Evolutionary conservation across 2,888 invertebrate species (phyloP), one percentile per base, ranked within the genome.

Genomic region (Ptilodon capucinus): DNA sequence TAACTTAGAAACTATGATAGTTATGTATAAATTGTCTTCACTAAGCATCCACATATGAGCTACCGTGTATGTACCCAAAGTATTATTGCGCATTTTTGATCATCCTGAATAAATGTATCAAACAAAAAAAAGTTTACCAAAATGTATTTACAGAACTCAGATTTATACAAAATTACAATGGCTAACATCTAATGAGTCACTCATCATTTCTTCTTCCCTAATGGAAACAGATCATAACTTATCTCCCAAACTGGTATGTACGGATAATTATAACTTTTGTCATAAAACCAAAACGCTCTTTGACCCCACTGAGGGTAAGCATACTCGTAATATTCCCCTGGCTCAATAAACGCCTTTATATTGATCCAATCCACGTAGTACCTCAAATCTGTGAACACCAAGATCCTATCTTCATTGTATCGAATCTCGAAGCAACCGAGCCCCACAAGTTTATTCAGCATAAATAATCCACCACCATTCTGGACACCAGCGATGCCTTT

Each of bases 361-460:
- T 40, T 14, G 0, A 40, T 40, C 1, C 2, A 7, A 9, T 14
- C 25, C 8, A 14, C 1, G 4, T 40, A 40, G 25, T 40, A 40
- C 5, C 40, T 23, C 2, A 40, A 3, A 21, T 70, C 70, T 0
- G 70, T 70, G 17, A 68, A 70, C n/a, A 57, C 68, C 9, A 64
- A 13, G 5, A 70, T 54, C 14, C 64, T 43, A 8, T 67, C 67
- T 11, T 70, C 64, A 11, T 70, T 70, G 28, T 25, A 23, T 2
- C 40, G 23, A 9, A 40, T 40, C 9, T 40, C 40, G 46, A 52
- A 0, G 43, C 3, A 0, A 1, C 23, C 40, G 16, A 40, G 1
- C 1, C 23, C 40, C 2, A 23, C 40, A 2, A 40, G 1, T 2
- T 9, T 16, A 5, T 19, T 11, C 1, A 3, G 16, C 9, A 16